A percentile compares a stretch with the other conserved stretches of the same genome.
Conservation (phyloP, 2,888 invertebrate species). For the Eulithis prunata region DNA sequence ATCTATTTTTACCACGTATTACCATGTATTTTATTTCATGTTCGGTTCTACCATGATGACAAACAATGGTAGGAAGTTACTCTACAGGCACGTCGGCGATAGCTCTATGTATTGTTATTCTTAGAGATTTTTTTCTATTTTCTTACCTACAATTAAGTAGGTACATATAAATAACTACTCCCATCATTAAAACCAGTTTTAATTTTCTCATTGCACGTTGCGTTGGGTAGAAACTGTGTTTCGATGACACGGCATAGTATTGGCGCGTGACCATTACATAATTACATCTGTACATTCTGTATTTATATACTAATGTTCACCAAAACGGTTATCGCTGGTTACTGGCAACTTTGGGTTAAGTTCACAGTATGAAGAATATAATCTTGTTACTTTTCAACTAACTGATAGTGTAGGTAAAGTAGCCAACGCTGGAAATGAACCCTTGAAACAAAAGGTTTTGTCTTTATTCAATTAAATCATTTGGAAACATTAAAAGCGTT, state of each 20-base stretch:
- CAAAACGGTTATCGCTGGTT: not conserved
- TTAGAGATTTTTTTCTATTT: too few species aligned
- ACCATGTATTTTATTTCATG: too few species aligned
- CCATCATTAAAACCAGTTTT: constrained; percentile 3
- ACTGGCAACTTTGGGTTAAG: not conserved
- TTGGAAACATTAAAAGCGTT: too few species aligned
- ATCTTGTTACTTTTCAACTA: too few species aligned
- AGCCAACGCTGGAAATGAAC: too few species aligned
- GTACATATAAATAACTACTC: not conserved
- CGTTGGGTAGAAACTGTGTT: constrained; percentile 5
- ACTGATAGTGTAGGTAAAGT: too few species aligned
- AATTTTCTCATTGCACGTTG: not conserved
- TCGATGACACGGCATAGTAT: constrained; percentile 5
- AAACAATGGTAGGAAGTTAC: not conserved
- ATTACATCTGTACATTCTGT: constrained; percentile 4
- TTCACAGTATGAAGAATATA: not conserved
- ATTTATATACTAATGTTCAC: not conserved
- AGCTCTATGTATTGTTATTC: not conserved
- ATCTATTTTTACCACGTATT: too few species aligned
- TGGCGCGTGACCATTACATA: constrained; percentile 40
- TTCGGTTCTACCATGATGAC: not conserved
- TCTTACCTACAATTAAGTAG: too few species aligned
- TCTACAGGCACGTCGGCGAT: not conserved
- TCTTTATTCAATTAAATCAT: too few species aligned
- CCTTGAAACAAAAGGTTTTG: too few species aligned